Base-by-base conservation (phyloP, 2,888 invertebrate genomes). In the Caenorhabditis sp. region DNA sequence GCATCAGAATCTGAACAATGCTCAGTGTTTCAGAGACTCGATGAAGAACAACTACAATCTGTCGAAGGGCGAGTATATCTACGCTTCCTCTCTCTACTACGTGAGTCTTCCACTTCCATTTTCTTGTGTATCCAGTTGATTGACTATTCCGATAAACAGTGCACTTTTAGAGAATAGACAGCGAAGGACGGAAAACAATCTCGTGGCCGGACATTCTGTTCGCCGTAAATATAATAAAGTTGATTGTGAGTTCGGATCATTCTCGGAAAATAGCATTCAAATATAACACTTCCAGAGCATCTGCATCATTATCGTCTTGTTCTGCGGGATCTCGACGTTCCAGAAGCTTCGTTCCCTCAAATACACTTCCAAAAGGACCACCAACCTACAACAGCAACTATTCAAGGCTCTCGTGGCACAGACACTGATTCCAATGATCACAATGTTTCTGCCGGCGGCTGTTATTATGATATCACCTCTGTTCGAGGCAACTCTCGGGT, bases 381-480 rank as follows among this genome's bases (percentile, higher is more conserved):
- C 62, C 2, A 77, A 55, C 13, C 62, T 69, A 1, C 78, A 79
- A 24, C 55, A 67, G n/a, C 78, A 79, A 60, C 65, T 79, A n/a
- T 76, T 76, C 76, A 76, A 76, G 60, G 76, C 76, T 0, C 61
- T 76, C 3, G 76, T 76, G n/a, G 67, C 76, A 5, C 74, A 80
- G 50, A 80, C 80, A 1, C 1, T 80, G 6, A 74, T 80, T 8
- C 80, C 80, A 44, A 60, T 74, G 55, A 11, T 74, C 51, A 74
- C 74, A 6, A 80, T 80, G 80, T 74, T 72, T 18, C 22, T 74
- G 13, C 80, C 80, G 26, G 74, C 74, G 0, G 71, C 58, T 13
- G 69, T 80, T 20, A 74, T 80, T 64, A 60, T 80, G 69, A 18
- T 80, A 2, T 55, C 74, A 8, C 80, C 80, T 2, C 26, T 80